These are phyloP conservation scores for Helleia helle DNA, from an alignment of 2,888 invertebrate genomes.

Conservation along the genomic window DNA sequence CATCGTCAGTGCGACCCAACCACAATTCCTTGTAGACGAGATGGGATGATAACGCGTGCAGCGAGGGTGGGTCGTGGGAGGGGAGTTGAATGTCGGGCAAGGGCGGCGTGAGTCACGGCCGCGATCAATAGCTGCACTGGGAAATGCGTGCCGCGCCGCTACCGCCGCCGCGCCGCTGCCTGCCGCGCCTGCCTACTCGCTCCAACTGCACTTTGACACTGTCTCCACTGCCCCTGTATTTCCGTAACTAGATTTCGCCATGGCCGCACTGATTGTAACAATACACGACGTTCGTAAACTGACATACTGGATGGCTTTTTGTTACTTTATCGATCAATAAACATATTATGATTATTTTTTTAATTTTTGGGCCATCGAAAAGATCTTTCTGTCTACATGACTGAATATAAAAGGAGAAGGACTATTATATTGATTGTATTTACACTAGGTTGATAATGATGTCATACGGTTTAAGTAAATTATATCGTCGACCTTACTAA, in stretches of 20 bases:
- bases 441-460: no score
- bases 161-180: conserved; percentile 24
- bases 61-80: conserved; percentile 29
- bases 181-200: conserved; percentile 11
- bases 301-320: no score
- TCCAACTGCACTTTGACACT: conserved; percentile 22
- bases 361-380: no score
- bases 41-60: conserved; percentile 37
- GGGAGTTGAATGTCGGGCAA: conserved; percentile 70
- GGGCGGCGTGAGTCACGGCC: conserved; percentile 70
- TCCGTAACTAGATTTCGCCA: conserved; percentile 17
- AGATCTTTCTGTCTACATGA: no score
- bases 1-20: conserved; percentile 15
- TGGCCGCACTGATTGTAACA: conserved; percentile 10
- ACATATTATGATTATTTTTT: no score
- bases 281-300: background rate
- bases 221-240: conserved; percentile 21
- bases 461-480: no score
- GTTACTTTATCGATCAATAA: no score
- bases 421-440: no score
- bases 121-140: conserved; percentile 70
- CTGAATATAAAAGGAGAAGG: no score
- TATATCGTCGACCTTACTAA: no score
- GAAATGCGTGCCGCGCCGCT: conserved; percentile 51
- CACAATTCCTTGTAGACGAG: conserved; percentile 27